These are phyloP conservation scores for Dasypogon diadema DNA, from an alignment of 2,888 invertebrate species.

Conservation along the genomic window DNA sequence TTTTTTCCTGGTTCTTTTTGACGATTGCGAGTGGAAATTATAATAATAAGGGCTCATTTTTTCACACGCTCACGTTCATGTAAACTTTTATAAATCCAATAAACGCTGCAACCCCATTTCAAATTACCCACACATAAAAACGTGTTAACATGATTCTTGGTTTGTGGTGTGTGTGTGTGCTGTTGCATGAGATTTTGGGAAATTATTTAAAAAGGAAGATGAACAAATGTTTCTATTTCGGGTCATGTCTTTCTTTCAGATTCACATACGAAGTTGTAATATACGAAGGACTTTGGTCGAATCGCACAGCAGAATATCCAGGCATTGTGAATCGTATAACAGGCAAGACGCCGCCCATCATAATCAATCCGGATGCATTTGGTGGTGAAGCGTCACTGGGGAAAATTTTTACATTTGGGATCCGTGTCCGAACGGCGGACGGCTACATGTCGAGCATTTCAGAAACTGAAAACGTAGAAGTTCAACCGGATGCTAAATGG, in stretches of 20 bases:
- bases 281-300: slow-evolving; percentile 71
- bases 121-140: too few species aligned
- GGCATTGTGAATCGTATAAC: slow-evolving; percentile 65
- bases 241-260: slow-evolving; percentile 64
- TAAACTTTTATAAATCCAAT: too few species aligned
- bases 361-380: slow-evolving; percentile 62
- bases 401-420: slow-evolving; percentile 74
- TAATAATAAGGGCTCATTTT: too few species aligned
- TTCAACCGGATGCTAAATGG: slow-evolving; percentile 58
- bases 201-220: too few species aligned
- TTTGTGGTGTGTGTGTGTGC: too few species aligned
- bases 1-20: too few species aligned
- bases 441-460: slow-evolving; percentile 59
- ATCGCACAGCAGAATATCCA: slow-evolving; percentile 69
- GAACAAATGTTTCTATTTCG: too few species aligned
- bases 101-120: too few species aligned
- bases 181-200: too few species aligned
- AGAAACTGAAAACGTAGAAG: slow-evolving; percentile 59
- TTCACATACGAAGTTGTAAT: slow-evolving; percentile 77
- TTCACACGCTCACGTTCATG: too few species aligned
- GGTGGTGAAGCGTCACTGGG: slow-evolving; percentile 70
- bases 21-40: too few species aligned
- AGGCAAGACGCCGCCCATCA: slow-evolving; percentile 70
- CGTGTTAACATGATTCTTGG: too few species aligned
- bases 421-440: slow-evolving; percentile 72